Conservation (phyloP, 2,888 invertebrate species). For the Drosophila lacicola region DNA sequence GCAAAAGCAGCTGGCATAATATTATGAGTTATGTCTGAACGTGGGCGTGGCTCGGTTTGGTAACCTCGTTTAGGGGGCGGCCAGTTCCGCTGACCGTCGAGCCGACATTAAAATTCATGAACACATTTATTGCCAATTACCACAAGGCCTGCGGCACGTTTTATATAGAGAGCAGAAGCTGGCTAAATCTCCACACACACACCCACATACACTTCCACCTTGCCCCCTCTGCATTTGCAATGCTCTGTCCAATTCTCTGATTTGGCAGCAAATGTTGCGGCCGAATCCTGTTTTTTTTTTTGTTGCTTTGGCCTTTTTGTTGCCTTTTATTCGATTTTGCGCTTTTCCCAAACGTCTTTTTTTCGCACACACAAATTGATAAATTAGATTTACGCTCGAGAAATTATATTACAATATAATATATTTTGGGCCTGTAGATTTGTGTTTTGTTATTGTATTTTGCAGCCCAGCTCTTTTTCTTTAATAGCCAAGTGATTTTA, state of each 20-base stretch:
- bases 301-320: conserved; percentile 43
- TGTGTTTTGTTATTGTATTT: conserved; percentile 55
- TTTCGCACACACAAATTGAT: conserved; percentile 74
- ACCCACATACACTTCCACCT: conserved; percentile 5
- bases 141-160: conserved; percentile 71
- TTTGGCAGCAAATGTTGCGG: conserved; percentile 61
- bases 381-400: conserved; percentile 81
- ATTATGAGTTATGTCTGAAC: conserved; percentile 69
- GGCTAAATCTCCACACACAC: conserved; percentile 15
- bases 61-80: conserved; percentile 29
- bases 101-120: conserved; percentile 81
- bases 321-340: conserved; percentile 59
- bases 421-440: conserved; percentile 59
- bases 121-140: conserved; percentile 83
- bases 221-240: conserved; percentile 12
- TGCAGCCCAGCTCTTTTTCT: conserved; percentile 28
- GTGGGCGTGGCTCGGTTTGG: conserved; percentile 40
- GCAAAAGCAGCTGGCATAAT: conserved; percentile 68
- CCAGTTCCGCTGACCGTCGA: conserved; percentile 58
- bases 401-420: conserved; percentile 80
- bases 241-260: conserved; percentile 42
- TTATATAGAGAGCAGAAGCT: conserved; percentile 50
- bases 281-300: conserved; percentile 23
- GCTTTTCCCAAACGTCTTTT: conserved; percentile 41
- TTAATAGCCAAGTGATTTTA: conserved; percentile 52